Base-by-base conservation (phyloP, 2,797 vertebrate species). In the Eurystomus glaucurus region DNA sequence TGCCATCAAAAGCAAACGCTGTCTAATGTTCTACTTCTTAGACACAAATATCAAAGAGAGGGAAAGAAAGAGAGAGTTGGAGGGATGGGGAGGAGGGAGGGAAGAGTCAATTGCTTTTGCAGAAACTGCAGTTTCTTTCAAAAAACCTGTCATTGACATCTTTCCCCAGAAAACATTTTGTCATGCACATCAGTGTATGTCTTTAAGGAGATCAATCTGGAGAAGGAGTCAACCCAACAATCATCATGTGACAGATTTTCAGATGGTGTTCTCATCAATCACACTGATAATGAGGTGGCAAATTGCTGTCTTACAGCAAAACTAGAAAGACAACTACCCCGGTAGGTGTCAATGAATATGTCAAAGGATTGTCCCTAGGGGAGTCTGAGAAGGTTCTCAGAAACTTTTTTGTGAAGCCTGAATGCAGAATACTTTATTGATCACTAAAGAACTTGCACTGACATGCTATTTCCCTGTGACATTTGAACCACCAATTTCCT, bases 201-300 rank as follows among this genome's bases (percentile, higher is more conserved):
- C 96, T 96, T 95, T 66, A 82, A 94, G 51, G 28, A 88, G 89
- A 95, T 94, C 78, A 90, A 94, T 93, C 85, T 93, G 62, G 89
- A 52, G 90, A 88, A 46, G 94, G 93, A 96, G 96, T 95, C 94
- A 95, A 58, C 31, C 95, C 92, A 87, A 95, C 96, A 96, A 94
- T 93, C 96, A 75, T 95, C 85, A 29, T 78, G 97, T 97, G 95
- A 93, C 70, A 65, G 96, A 95, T 96, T 90, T 97, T 95, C 92
- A 97, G 92, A 98, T 83, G 93, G 75, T 52, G 84, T 75, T 89
- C 97, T 98, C 98, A 98, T 98, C 97, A 97, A 98, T 98, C 98
- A 98, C 95, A n/a, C 97, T 98, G 97, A 98, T 97, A 98, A 98
- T 97, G 98, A 98, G 98, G 98, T 98, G 98, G 98, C 98, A 98